Conservation (phyloP, 2,797 vertebrate genomes). For the Platalea minor region DNA sequence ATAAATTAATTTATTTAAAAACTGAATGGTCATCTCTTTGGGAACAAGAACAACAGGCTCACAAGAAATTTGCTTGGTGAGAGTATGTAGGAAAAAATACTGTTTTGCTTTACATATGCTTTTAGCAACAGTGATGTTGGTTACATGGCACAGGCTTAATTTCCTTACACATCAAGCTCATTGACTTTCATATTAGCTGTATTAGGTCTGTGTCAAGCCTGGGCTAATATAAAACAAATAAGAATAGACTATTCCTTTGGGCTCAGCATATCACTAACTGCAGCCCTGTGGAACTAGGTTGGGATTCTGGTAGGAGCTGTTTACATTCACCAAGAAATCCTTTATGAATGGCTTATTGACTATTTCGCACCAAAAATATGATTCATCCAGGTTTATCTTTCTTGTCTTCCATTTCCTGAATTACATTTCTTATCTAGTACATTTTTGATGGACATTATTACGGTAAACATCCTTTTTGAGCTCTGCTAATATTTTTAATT, state of each 20-base stretch:
- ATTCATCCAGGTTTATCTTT: not conserved
- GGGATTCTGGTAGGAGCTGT: not conserved
- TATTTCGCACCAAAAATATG: not conserved
- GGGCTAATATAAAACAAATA: not conserved
- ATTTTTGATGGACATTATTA: not conserved
- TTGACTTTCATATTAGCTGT: not conserved
- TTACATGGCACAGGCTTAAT: not conserved
- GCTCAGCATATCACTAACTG: not conserved
- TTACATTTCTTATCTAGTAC: not conserved
- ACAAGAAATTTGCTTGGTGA: constrained; percentile 79
- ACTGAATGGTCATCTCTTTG: constrained; percentile 71
- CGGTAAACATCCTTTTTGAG: not conserved
- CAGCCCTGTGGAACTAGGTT: not conserved
- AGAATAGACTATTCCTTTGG: not conserved
- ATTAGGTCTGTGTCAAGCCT: not conserved
- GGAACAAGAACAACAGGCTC: constrained; percentile 65
- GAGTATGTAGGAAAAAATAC: not conserved
- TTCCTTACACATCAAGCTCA: fast-evolving
- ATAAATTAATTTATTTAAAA: constrained; percentile 81
- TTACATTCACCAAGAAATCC: not conserved
- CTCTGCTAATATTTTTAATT: not conserved
- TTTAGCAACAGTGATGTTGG: not conserved
- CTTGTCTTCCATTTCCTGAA: not conserved
- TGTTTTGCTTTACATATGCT: not conserved
- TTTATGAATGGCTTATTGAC: not conserved